phyloP scores from a whole-genome alignment of 1,140 invertebrate genomes.

The Spodoptera frugiperda region DNA sequence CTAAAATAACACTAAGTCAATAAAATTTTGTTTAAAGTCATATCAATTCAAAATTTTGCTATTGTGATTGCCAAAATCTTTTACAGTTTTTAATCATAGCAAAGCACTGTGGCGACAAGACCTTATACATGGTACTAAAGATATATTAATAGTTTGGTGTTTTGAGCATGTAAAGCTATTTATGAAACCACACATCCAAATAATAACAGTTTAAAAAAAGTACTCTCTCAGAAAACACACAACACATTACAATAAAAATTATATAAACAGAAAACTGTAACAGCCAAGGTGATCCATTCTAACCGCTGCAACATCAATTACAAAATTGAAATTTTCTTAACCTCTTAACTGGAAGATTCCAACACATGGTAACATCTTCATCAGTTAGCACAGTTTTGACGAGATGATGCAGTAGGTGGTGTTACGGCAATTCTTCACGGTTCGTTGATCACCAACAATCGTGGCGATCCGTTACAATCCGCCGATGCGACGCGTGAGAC shows the following conservation, averaged over 20 bases:
- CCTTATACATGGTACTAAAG: no score
- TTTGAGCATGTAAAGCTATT: no score
- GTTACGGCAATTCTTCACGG: constrained; percentile 44
- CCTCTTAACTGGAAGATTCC: background rate
- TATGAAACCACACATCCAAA: no score
- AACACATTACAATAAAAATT: background rate
- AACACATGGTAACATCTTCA: constrained; percentile 5
- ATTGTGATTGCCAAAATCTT: no score
- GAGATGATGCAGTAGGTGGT: constrained; percentile 6
- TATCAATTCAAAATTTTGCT: no score
- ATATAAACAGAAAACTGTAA: background rate
- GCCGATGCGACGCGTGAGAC: constrained; percentile 42
- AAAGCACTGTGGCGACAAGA: no score
- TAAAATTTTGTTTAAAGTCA: no score
- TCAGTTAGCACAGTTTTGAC: constrained; percentile 34
- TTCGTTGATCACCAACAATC: constrained; percentile 37
- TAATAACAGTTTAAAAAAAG: background rate
- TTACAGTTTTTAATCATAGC: no score
- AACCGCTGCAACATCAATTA: background rate
- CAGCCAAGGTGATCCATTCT: background rate
- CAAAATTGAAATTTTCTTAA: background rate
- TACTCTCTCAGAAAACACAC: background rate
- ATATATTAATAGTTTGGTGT: no score
- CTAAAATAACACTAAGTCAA: no score
- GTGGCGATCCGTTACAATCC: constrained; percentile 26